These are phyloP conservation scores for Urocyon cinereoargenteus DNA, from an alignment of 2,797 vertebrate species.

Conservation along the genomic window DNA sequence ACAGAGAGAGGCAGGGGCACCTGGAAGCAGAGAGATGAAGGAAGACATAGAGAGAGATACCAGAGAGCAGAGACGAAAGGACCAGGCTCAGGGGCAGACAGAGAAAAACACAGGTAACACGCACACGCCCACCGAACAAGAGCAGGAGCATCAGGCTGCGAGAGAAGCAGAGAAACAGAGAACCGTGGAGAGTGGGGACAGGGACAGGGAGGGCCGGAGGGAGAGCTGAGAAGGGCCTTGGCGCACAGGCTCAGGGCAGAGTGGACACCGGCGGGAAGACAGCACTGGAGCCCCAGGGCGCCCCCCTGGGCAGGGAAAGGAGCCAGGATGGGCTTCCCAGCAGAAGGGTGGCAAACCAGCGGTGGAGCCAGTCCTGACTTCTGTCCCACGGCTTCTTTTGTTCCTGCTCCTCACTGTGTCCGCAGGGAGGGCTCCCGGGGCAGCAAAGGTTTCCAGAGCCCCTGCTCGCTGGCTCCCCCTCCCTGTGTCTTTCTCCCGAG, in stretches of 20 bases:
- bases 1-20: neutral
- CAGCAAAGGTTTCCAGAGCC: constrained; percentile 33
- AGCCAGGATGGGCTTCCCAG: accelerated
- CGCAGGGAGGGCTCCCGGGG: accelerated
- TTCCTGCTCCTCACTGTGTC: neutral
- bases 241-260: neutral
- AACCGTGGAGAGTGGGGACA: neutral
- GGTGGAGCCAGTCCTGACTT: accelerated
- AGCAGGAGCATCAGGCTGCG: neutral
- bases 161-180: neutral
- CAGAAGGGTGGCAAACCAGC: neutral
- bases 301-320: neutral
- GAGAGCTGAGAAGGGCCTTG: neutral
- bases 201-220: neutral
- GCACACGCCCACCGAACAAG: neutral
- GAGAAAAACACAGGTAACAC: neutral
- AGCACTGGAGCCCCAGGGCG: neutral
- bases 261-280: accelerated
- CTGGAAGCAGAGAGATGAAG: neutral
- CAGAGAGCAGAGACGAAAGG: neutral
- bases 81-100: neutral
- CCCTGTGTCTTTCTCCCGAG: neutral
- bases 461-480: accelerated
- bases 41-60: neutral
- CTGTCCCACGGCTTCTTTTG: neutral